Percentiles rank a stretch among this genome's conserved stretches.
These are phyloP conservation scores for Nezara viridula DNA, from an alignment of 2,888 invertebrate genomes.

Conservation along the genomic window DNA sequence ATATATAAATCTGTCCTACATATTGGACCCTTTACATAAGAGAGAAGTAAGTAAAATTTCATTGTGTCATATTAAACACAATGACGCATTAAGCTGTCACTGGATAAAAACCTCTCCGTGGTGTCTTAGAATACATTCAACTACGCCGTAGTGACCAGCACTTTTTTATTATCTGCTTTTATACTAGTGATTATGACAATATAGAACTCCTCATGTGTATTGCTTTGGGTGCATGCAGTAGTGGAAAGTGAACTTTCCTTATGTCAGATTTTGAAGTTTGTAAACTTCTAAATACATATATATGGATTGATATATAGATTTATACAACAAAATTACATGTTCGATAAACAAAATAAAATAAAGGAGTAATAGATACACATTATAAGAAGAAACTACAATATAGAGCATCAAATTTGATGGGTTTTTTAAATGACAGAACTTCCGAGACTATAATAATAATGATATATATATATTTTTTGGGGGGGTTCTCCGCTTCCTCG, in stretches of 20 bases:
- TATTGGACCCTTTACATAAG: background rate
- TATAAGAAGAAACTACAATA: no score
- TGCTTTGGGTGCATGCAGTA: background rate
- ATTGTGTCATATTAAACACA: slow-evolving; percentile 6
- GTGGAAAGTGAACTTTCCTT: background rate
- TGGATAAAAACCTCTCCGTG: background rate
- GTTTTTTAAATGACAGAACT: no score
- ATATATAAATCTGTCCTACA: background rate
- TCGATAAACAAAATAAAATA: no score
- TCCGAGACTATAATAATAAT: no score
- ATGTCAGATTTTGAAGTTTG: background rate
- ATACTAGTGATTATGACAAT: background rate
- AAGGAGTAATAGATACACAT: no score
- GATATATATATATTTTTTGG: no score
- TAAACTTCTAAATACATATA: no score
- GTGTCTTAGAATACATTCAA: background rate
- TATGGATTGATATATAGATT: no score
- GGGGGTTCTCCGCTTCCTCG: no score
- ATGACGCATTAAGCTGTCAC: slow-evolving; percentile 28
- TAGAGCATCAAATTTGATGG: no score
- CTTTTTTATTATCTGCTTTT: background rate
- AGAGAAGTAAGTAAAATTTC: background rate
- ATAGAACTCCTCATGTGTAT: background rate
- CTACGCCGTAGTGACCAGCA: background rate
- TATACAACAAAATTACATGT: no score